Evolutionary conservation across 2,888 invertebrate genomes (phyloP).

Genomic region (Lithodes maja): DNA sequence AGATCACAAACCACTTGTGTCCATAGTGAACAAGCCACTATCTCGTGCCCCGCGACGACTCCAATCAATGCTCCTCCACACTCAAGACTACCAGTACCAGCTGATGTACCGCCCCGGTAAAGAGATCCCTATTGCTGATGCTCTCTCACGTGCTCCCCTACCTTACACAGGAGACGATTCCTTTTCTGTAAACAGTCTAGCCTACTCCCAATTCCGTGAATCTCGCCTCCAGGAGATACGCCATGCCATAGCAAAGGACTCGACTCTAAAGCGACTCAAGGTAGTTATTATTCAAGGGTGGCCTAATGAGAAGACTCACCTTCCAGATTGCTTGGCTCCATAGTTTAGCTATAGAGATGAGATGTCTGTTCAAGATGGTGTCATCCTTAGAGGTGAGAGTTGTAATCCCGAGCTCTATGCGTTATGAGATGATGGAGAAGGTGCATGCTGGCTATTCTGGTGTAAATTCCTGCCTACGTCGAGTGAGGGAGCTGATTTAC

Average conservation of each 20-base stretch:
- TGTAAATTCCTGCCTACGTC: constrained; percentile 19
- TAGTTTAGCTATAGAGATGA: constrained; percentile 25
- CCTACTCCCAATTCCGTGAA: too few relatives aligned
- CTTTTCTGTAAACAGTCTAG: not conserved
- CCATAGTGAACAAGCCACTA: too few relatives aligned
- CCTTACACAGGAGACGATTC: not conserved
- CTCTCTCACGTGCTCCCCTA: not conserved
- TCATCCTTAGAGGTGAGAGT: constrained; percentile 11
- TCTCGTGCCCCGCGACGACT: constrained; percentile 12
- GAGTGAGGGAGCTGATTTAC: constrained; percentile 4
- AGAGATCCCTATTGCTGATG: not conserved
- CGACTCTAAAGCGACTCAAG: not conserved
- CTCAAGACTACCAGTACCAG: not conserved
- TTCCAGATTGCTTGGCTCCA: not conserved
- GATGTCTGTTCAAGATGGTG: constrained; percentile 19
- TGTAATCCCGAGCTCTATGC: not conserved
- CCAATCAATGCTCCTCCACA: not conserved
- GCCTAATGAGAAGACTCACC: not conserved
- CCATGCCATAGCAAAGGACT: not conserved
- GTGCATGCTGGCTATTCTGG: constrained; percentile 15
- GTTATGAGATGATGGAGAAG: not conserved
- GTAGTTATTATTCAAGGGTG: constrained; percentile 10
- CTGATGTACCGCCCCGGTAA: not conserved
- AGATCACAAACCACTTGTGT: too few relatives aligned
- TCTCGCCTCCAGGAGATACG: not conserved